Conservation (phyloP, 1,140 invertebrate genomes). For the Cylas formicarius region DNA sequence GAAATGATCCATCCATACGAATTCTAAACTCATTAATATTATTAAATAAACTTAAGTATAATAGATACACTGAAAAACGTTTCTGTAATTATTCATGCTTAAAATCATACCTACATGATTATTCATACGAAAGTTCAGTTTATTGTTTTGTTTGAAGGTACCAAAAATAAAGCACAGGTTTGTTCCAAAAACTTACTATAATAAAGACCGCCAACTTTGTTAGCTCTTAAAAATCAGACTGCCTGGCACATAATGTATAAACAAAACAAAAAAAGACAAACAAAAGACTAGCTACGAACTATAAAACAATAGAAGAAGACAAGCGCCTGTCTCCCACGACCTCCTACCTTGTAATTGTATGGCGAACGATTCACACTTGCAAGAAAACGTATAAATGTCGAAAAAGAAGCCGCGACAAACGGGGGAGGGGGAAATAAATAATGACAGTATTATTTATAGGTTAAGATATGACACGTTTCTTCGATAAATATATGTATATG, state of each 20-base stretch:
- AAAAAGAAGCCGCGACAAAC: neutral
- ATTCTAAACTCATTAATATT: constrained; percentile 10
- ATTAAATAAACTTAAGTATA: constrained; percentile 9
- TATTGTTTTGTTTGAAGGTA: neutral
- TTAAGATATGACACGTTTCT: constrained; percentile 8
- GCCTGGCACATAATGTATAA: constrained; percentile 2
- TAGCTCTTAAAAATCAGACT: constrained; percentile 10
- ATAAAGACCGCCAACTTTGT: constrained; percentile 12
- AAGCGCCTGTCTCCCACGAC: constrained; percentile 3
- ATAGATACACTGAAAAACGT: constrained; percentile 9
- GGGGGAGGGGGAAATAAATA: neutral
- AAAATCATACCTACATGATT: constrained; percentile 4
- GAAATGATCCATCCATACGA: too few relatives aligned
- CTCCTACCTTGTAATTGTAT: constrained; percentile 19
- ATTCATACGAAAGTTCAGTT: constrained; percentile 2
- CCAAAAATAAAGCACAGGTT: neutral
- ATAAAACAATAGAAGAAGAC: constrained; percentile 10
- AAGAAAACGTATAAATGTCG: constrained; percentile 5
- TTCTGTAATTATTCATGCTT: constrained; percentile 5
- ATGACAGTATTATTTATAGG: constrained; percentile 1
- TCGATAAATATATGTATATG: constrained; percentile 7
- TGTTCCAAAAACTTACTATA: neutral
- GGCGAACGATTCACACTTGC: constrained; percentile 25
- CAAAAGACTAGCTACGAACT: constrained; percentile 24
- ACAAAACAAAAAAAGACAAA: constrained; percentile 10